Evolutionary conservation across 2,797 vertebrate genomes (phyloP).

Genomic region (Enteromius trimaculatus): DNA sequence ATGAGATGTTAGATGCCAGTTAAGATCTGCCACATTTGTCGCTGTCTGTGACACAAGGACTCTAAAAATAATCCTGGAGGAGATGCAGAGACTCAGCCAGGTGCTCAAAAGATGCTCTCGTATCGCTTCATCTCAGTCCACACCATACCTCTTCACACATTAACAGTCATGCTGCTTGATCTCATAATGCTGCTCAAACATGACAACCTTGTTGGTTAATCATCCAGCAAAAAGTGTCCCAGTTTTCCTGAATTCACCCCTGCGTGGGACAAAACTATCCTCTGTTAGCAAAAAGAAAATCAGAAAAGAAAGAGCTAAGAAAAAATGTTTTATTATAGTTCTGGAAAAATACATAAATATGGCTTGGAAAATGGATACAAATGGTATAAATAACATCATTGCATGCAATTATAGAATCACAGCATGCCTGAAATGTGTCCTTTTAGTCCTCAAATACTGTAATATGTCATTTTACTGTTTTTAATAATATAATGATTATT

Average conservation of each 20-base stretch:
- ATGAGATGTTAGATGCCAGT: constrained; percentile 45
- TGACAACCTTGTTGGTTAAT: neutral
- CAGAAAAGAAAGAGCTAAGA: neutral
- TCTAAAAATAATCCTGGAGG: constrained; percentile 56
- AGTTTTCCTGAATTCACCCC: neutral
- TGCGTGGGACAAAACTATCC: neutral
- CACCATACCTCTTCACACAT: neutral
- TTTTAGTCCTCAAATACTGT: too few species aligned
- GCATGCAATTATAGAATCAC: neutral
- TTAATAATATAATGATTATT: too few species aligned
- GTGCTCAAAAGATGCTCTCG: constrained; percentile 14
- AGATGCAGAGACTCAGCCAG: constrained; percentile 45
- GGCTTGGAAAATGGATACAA: neutral
- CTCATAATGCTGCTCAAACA: neutral
- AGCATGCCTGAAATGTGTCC: too few species aligned
- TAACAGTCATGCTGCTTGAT: neutral
- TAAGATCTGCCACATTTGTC: constrained; percentile 45
- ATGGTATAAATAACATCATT: too few species aligned
- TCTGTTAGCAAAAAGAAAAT: too few species aligned
- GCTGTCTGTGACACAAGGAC: constrained; percentile 39
- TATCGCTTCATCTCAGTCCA: neutral
- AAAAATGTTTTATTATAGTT: neutral
- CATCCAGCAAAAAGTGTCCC: neutral
- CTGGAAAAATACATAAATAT: neutral
- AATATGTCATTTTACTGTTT: too few species aligned